Conservation (phyloP, 1,140 invertebrate species). For the Aphelinus atriplicis region DNA sequence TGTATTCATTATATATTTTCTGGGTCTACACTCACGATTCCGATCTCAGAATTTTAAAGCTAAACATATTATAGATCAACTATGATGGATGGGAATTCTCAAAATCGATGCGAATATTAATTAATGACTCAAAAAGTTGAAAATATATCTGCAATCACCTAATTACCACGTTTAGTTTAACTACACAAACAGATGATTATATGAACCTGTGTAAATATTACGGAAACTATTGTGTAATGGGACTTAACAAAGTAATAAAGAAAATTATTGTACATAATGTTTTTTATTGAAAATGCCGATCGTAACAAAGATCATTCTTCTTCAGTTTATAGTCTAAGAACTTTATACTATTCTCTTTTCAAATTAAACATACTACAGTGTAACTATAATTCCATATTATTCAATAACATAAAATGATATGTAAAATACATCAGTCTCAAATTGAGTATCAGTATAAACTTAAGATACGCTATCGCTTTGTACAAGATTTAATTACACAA, state of each 20-base stretch:
- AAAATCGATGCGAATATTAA: no score
- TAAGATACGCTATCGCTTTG: not conserved
- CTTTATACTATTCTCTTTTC: conserved; percentile 9
- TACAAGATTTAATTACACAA: conserved; percentile 17
- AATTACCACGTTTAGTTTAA: conserved; percentile 12
- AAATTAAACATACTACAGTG: not conserved
- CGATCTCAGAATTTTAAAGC: no score
- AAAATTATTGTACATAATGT: conserved; percentile 13
- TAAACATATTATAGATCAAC: no score
- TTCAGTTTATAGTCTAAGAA: not conserved
- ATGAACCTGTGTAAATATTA: conserved; percentile 37
- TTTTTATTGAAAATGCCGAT: conserved; percentile 24
- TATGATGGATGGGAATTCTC: no score
- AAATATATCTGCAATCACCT: conserved; percentile 28
- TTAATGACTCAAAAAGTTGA: no score
- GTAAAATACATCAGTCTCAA: conserved; percentile 10
- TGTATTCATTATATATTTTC: no score
- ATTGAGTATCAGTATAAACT: conserved; percentile 1
- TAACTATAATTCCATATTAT: conserved; percentile 16
- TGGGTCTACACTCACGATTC: no score
- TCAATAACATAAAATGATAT: conserved; percentile 14
- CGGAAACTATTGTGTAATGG: conserved; percentile 30
- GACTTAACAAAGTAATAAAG: conserved; percentile 34
- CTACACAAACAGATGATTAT: conserved; percentile 33
- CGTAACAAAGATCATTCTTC: conserved; percentile 23